phyloP scores from a whole-genome alignment of 2,113 vertebrate species.

The Callorhinus ursinus region DNA sequence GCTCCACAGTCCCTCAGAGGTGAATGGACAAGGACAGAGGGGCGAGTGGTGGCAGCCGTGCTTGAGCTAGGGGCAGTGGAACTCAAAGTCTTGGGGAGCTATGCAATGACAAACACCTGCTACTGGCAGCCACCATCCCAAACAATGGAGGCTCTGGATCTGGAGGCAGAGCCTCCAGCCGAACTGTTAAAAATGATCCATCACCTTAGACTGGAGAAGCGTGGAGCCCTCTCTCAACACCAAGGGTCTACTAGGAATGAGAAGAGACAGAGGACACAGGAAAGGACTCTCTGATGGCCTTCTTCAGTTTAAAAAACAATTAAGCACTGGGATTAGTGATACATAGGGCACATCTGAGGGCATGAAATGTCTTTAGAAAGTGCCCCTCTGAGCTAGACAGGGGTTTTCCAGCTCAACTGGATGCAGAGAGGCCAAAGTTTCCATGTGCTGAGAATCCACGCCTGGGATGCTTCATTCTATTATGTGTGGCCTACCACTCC shows the following conservation, averaged over 20 bases:
- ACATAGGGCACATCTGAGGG: neutral
- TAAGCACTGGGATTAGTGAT: neutral
- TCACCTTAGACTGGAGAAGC: neutral
- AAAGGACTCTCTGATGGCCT: neutral
- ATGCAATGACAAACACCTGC: conserved; percentile 63
- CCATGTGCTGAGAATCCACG: rapidly evolving
- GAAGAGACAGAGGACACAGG: neutral
- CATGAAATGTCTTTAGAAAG: rapidly evolving
- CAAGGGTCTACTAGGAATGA: neutral
- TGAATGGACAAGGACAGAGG: neutral
- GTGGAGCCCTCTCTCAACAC: neutral
- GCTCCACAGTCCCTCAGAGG: neutral
- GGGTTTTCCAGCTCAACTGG: neutral
- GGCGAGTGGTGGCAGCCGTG: neutral
- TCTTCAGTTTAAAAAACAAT: neutral
- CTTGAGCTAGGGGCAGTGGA: conserved; percentile 44
- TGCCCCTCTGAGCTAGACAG: rapidly evolving
- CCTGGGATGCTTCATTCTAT: neutral
- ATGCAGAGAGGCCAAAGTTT: neutral
- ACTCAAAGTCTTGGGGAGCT: conserved; percentile 38
- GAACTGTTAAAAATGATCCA: neutral
- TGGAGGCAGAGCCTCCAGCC: neutral
- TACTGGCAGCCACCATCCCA: neutral
- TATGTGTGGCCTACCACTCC: conserved; percentile 63
- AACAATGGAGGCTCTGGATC: neutral